Base-by-base conservation (phyloP, 2,888 invertebrate species). In the Phengaris arion region DNA sequence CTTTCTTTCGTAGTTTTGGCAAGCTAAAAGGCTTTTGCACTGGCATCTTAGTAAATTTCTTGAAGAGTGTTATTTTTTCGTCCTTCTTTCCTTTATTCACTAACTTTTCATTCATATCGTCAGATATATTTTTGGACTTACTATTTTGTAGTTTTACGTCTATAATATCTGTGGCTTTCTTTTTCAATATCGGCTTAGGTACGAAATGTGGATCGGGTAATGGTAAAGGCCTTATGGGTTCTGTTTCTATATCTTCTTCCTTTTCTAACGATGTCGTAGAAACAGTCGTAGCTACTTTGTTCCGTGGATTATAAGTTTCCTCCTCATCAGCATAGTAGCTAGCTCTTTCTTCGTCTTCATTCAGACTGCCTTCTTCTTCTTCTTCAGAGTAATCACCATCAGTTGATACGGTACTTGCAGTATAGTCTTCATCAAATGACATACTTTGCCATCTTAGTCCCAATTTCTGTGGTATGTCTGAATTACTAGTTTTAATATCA, bases 181-280 rank as follows among this genome's bases (percentile, higher is more conserved):
- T 94, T 84, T 97, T 97, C 13, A 97, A 85, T 81, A 97, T 97
- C 0, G 97, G 97, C 85, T 97, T 97, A 0, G 97, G 97, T 54
- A 96, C 88, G 82, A 96, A 95, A 85, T 95, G 96, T 0, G 96
- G 96, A 85, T 95, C 95, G 0, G 96, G 95, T 69, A 95, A 87
- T n/a, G 96, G 95, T 77, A 94, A 87, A 0, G 95, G 95, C 80
- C 95, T 95, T 0, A 94, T 92, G 2, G 95, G 86, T 79, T 95
- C 94, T 77, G 94, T 94, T 79, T 95, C 95, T 0, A 94, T 94
- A 82, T 94, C 78, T 75, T 94, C 94, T 64, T 93, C 92, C 22
- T 93, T 91, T 78, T 88, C 89, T 77, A 89, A 86, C 12, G 84
- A 79, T 81, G 85, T 85, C 1, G 84, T 76, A 12, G 87, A 83